phyloP scores from a whole-genome alignment of 1,140 invertebrate species.

The Bombus impatiens region DNA sequence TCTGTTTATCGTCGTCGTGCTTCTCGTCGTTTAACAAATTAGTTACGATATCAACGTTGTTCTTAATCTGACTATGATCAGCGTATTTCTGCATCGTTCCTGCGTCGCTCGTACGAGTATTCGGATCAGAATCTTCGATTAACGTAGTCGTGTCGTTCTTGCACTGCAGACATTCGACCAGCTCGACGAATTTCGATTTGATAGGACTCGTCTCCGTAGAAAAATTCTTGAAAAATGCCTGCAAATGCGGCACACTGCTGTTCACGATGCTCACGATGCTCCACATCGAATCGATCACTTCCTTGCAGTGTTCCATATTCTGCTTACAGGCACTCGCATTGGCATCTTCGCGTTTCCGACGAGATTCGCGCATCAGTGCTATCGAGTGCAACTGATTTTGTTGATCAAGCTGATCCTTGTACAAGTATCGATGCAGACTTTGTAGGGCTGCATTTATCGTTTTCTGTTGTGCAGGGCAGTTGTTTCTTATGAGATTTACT shows the following conservation, averaged over 20 bases:
- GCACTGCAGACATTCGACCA: slow-evolving; percentile 46
- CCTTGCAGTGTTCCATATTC: slow-evolving; percentile 16
- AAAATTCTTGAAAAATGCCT: background rate
- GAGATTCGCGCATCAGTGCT: background rate
- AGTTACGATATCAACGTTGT: background rate
- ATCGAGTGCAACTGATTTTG: background rate
- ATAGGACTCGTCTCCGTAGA: no score
- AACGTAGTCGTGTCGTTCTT: background rate
- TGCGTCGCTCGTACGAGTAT: background rate
- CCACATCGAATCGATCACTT: slow-evolving; percentile 20
- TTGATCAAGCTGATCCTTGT: background rate
- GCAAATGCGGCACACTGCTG: slow-evolving; percentile 1
- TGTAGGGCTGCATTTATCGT: fast-evolving
- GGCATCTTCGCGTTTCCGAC: background rate
- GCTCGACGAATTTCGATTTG: slow-evolving; percentile 7
- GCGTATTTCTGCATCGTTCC: background rate
- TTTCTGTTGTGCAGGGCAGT: background rate
- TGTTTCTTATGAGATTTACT: background rate
- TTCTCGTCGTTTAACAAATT: slow-evolving; percentile 16
- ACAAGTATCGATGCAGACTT: background rate
- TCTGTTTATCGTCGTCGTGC: background rate
- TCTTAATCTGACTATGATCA: background rate
- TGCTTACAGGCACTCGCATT: background rate
- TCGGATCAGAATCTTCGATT: background rate
- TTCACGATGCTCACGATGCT: background rate